phyloP scores from a whole-genome alignment of 2,888 invertebrate species.

The Andrena bucephala region DNA sequence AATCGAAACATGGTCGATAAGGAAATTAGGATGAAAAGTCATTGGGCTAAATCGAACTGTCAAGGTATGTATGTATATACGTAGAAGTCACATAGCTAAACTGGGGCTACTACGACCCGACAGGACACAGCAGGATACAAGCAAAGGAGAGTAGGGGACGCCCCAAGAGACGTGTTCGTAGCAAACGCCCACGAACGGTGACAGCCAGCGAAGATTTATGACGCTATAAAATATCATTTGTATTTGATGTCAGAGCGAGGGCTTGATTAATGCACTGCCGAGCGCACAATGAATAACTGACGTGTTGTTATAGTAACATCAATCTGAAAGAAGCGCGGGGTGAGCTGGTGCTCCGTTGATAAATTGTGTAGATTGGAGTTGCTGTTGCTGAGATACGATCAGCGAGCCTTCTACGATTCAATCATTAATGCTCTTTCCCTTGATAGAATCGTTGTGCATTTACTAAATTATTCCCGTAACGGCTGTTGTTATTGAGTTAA shows the following conservation, averaged over 20 bases:
- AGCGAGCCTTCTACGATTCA: constrained; percentile 78
- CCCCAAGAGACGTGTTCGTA: constrained; percentile 75
- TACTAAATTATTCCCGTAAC: constrained; percentile 44
- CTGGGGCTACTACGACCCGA: constrained; percentile 61
- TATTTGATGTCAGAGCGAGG: constrained; percentile 83
- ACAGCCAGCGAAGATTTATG: constrained; percentile 83
- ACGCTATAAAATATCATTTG: constrained; percentile 85
- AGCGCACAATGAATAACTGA: constrained; percentile 81
- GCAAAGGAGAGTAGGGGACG: constrained; percentile 54
- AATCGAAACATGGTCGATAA: background rate
- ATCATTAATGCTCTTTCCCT: constrained; percentile 75
- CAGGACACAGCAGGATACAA: constrained; percentile 56
- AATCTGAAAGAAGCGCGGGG: constrained; percentile 79
- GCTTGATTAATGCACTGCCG: constrained; percentile 83
- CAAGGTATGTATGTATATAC: constrained; percentile 39
- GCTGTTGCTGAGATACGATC: constrained; percentile 79
- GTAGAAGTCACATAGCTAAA: constrained; percentile 68
- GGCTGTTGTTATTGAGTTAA: constrained; percentile 9
- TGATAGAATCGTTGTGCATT: constrained; percentile 46
- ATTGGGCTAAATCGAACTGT: constrained; percentile 60
- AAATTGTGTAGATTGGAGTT: constrained; percentile 81
- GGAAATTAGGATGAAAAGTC: constrained; percentile 57
- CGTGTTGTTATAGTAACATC: constrained; percentile 82
- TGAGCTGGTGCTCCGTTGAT: constrained; percentile 77
- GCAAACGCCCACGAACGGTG: constrained; percentile 78